phyloP scores from a whole-genome alignment of 2,113 vertebrate species.

The Rhabdomys dilectus region DNA sequence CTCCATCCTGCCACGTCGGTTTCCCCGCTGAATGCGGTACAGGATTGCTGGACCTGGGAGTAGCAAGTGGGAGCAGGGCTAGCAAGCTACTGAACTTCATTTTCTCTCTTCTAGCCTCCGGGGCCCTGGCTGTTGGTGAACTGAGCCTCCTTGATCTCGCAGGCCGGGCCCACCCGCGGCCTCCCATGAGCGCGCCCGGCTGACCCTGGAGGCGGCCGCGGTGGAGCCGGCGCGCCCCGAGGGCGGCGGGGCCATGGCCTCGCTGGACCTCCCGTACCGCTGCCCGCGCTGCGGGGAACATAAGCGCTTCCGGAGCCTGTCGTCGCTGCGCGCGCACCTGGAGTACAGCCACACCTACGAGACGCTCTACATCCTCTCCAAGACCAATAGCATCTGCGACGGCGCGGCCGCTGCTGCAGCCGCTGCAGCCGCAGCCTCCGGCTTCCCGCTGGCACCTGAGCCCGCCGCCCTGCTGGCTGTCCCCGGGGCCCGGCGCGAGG shows the following conservation, averaged over 20 bases:
- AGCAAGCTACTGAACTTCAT: neutral
- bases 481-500: slow-evolving; percentile 89
- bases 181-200: slow-evolving; percentile 92
- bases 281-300: slow-evolving; percentile 99
- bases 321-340: slow-evolving; percentile 96
- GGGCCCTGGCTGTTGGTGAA: neutral
- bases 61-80: neutral
- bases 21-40: neutral
- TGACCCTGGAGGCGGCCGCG: slow-evolving; percentile 94
- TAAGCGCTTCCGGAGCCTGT: slow-evolving; percentile 99
- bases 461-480: slow-evolving; percentile 89
- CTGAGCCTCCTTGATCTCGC: slow-evolving; percentile 60
- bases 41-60: neutral
- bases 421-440: slow-evolving; percentile 85
- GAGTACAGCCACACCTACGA: slow-evolving; percentile 99
- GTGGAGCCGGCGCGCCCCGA: slow-evolving; percentile 85
- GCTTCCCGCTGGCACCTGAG: slow-evolving; percentile 94
- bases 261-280: slow-evolving; percentile 98
- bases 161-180: slow-evolving; percentile 55
- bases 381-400: slow-evolving; percentile 98
- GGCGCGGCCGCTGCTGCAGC: slow-evolving; percentile 89
- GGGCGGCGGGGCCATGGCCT: slow-evolving; percentile 94
- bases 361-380: slow-evolving; percentile 99
- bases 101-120: slow-evolving; percentile 80
- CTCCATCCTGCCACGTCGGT: neutral